A percentile compares a stretch with the other conserved stretches of the same genome.
These are phyloP conservation scores for Elmis aenea DNA, from an alignment of 2,888 invertebrate species.

Conservation along the genomic window DNA sequence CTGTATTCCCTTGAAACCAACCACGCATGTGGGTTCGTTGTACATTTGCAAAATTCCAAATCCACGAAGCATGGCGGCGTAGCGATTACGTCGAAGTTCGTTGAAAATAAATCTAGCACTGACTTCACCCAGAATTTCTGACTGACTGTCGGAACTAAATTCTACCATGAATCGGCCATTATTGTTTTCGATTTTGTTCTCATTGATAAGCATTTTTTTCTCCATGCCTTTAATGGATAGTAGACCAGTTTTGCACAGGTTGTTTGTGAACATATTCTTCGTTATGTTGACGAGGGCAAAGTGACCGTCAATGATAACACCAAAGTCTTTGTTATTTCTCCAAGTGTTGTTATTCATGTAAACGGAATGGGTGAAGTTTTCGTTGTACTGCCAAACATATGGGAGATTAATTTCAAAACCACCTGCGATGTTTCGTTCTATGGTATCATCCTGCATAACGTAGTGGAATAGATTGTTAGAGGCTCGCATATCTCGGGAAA, in stretches of 20 bases:
- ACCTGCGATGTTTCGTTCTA: conserved; percentile 79
- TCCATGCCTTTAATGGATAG: conserved; percentile 91
- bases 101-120: conserved; percentile 75
- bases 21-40: conserved; percentile 70
- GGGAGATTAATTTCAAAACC: conserved; percentile 88
- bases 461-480: conserved; percentile 98
- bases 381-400: conserved; percentile 92
- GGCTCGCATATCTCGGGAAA: conserved; percentile 87
- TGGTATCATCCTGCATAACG: conserved; percentile 76
- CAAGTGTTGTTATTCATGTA: conserved; percentile 84
- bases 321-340: conserved; percentile 80
- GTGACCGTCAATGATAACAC: conserved; percentile 84
- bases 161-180: conserved; percentile 79
- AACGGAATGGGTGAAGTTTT: conserved; percentile 89
- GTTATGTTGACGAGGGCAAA: conserved; percentile 86
- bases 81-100: conserved; percentile 67
- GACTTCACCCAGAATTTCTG: conserved; percentile 84
- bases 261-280: conserved; percentile 77
- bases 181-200: conserved; percentile 76
- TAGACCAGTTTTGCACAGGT: conserved; percentile 75
- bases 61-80: conserved; percentile 34
- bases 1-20: conserved; percentile 92
- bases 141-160: conserved; percentile 85
- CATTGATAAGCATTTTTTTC: conserved; percentile 80
- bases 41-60: conserved; percentile 41